Evolutionary conservation across 2,113 vertebrate species (phyloP), one percentile per base, ranked within the genome.

Genomic region (Apistogramma diplotaenia): DNA sequence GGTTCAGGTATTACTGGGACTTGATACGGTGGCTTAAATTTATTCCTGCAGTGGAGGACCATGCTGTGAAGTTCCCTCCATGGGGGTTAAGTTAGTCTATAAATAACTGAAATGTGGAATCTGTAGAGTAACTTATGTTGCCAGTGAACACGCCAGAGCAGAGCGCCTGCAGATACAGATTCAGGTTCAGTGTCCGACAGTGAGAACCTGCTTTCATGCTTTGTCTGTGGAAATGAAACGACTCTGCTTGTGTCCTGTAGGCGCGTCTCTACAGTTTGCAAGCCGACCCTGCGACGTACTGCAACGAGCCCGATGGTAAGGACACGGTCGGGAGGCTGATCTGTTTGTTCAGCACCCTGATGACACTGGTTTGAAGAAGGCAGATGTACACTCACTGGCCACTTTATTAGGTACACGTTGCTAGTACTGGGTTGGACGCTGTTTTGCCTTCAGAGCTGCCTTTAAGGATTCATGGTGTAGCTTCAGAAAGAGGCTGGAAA

Each of bases 261-360:
- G 98, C 98, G 76, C 98, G 98, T 33, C 96, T 99, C 72, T 99
- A 99, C 93, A 97, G 96, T 92, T 94, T 99, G 62, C 98, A 99
- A 91, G 98, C 98, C 1, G 98, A 99, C 83, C 98, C 98, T 0
- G 98, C 97, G 16, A 99, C 98, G 8, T 99, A 99, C 95, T 99
- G 98, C 96, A 99, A 99, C 0, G 98, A 99, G 85, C 98, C 98
- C 3, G 98, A 99, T 21, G 98, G 98, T 99, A 85, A 90, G 90
- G 9, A 65, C 53, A 43, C 0, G 21, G 33, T 25, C 0, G 8
- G 21, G n/a, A 23, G 19, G 23, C 60, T 35, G 2, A 43, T 51
- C 29, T 60, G 43, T 13, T 16, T 46, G 8, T 56, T 56, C 21
- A 25, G 25, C 4, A 12, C 43, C 11, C 43, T 46, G 43, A 46